Evolutionary conservation across 2,113 vertebrate genomes (phyloP), one percentile per base, ranked within the genome.

Genomic region (Quiscalus mexicanus): DNA sequence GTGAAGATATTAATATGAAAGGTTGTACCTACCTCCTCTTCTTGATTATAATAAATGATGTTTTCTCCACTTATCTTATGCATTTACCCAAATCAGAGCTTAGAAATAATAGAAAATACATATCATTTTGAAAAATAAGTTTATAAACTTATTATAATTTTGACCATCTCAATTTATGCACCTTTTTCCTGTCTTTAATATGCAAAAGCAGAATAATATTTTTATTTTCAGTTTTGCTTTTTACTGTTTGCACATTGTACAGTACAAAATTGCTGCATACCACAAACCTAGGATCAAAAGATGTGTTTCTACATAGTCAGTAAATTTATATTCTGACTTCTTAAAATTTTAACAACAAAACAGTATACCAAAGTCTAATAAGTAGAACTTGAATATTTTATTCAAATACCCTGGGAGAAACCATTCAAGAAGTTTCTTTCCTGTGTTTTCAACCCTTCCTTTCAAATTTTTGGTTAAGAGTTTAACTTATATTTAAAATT

Each of bases 1-100:
- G 45, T 74, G 62, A n/a, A 86, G 70, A 79, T 73, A 84, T 56
- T 88, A 88, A 89, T 86, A 37, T 60, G 56, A 81, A 94, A 89
- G 18, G 28, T 74, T 87, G 15, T 33, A 87, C 75, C 37, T 31
- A 68, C 37, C 10, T 70, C 44, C n/a, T 84, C 47, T 52, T 85
- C 78, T 60, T 73, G 3, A 3, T 85, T 89, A 74, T 62, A 91
- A 65, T 93, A 94, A 85, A 65, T 50, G 24, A 79, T 71, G 7
- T 88, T 83, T 93, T 65, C 28, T 74, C 35, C 65, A 93, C 87
- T 86, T 92, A 77, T 91, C 52, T 81, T 47, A 45, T 17, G 4
- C 73, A 41, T 85, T 86, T 91, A 69, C 37, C 27, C 71, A 15
- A 75, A 58, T 50, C 12, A 52, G 42, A 81, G 30, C 30, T 71